Base-by-base conservation (phyloP, 2,888 invertebrate genomes). In the Amphimallon solstitiale region DNA sequence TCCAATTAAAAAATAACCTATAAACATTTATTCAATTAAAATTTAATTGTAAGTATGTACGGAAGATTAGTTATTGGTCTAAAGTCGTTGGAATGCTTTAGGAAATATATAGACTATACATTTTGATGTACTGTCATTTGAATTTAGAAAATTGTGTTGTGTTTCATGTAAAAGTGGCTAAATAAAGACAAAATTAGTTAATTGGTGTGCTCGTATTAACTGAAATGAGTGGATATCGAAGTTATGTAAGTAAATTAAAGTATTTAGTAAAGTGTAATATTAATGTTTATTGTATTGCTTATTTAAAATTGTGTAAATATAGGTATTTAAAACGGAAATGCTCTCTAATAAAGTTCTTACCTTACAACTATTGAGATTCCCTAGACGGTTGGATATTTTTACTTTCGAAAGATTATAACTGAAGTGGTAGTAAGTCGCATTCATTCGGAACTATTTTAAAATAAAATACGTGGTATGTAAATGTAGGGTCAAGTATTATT, bases 151-250 rank as follows among this genome's bases (percentile, higher is more conserved):
- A 9, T 9, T 29, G 29, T 29, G 29, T 29, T 29, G 29, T 29
- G 29, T 29, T 29, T 29, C 9, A 29, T 29, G 9, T 5, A 29
- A 29, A 29, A 29, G 48, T 17, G n/a, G 23, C 6, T 3, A 17
- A 14, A 17, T 19, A 48, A 17, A 48, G 17, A 19, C 23, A 5
- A 48, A 48, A 21, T 48, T 5, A 17, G 17, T 14, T 15, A 46
- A 14, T 19, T 3, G 5, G 5, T 29, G 29, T 48, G 48, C 19
- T 48, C 17, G 48, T 48, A 48, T 19, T 19, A 48, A 48, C 21
- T 12, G 23, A 48, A 67, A 77, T 77, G 76, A 77, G 76, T 65
- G 71, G 72, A 71, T 76, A 74, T 67, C 71, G 74, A 63, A 75
- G 74, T 71, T 76, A 76, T 70, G 76, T 76, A 72, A 76, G 76